phyloP scores from a whole-genome alignment of 2,797 vertebrate genomes.

The Cuniculus paca region DNA sequence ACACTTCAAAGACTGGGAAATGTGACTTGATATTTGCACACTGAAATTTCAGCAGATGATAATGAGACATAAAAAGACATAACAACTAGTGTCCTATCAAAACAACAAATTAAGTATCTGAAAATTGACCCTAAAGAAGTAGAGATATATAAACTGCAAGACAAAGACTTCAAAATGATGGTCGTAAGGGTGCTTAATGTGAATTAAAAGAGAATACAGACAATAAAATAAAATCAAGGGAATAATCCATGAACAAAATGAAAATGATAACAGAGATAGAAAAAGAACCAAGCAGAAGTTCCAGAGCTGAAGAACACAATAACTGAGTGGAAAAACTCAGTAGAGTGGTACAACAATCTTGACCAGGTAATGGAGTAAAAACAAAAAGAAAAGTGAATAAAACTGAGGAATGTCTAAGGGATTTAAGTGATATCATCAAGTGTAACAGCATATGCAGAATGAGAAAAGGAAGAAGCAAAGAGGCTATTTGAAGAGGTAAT shows the following conservation, averaged over 20 bases:
- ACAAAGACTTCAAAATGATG: not conserved
- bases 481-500: constrained; percentile 24
- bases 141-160: not conserved
- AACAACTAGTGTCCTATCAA: not conserved
- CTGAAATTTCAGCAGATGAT: not conserved
- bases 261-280: not conserved
- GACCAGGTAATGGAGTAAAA: not conserved
- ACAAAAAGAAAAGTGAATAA: not conserved
- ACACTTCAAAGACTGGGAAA: not conserved
- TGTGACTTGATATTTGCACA: not conserved
- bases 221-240: not conserved
- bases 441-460: not conserved
- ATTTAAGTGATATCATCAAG: not conserved
- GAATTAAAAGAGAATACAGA: not conserved
- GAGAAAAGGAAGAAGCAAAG: not conserved
- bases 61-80: constrained; percentile 11
- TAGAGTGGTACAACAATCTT: not conserved
- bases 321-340: not conserved
- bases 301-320: not conserved
- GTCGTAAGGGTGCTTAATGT: not conserved
- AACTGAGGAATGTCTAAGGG: not conserved
- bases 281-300: not conserved
- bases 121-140: not conserved
- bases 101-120: constrained; percentile 43
- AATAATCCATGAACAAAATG: constrained; percentile 13